Base-by-base conservation (phyloP, 2,888 invertebrate genomes). In the Diadegma fenestrale region DNA sequence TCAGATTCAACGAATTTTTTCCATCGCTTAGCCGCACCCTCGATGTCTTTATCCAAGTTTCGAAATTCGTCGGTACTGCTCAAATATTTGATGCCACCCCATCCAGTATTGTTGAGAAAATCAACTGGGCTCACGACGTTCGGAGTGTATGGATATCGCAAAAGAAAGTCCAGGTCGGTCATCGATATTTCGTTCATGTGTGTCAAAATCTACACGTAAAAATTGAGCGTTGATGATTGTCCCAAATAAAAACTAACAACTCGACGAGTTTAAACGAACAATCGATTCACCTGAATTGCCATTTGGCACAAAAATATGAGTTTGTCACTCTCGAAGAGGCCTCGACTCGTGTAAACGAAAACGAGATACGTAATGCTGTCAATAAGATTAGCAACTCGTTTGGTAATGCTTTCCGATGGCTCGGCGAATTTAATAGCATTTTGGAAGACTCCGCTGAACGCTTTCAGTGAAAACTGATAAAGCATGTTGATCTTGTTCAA, bases 401-500 rank as follows among this genome's bases (percentile, higher is more conserved):
- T 95, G 58, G 96, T 96, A 0, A 98, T 94, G 2, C 96, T 97
- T 0, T 97, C 97, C 0, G 96, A 95, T 0, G 95, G 94, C 6
- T 95, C 95, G 0, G 98, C 97, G 80, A 95, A 95, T 19, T 94
- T 94, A 66, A 99, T 96, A 0, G 99, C 98, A 88, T 97, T 97
- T 89, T 97, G 97, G 94, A 99, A 99, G 4, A 99, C 98, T 0
- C 97, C 97, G 89, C 97, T 98, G 94, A 98, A 99, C 0, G 99
- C 98, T 94, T 99, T 99, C 80, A 99, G 94, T 0, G 99, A 99
- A 94, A 99, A 99, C 94, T 99, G 98, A 94, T 99, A 99, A 92
- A 99, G 98, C 64, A 98, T 97, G 94, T 99, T 98, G 90, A 99
- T 98, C 94, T 98, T 98, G 94, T 97, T 96, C 72, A 99, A 94